Percentiles rank a stretch among this genome's conserved stretches.
Evolutionary conservation across 2,113 vertebrate genomes (phyloP).

Genomic region (Pelecanus crispus): DNA sequence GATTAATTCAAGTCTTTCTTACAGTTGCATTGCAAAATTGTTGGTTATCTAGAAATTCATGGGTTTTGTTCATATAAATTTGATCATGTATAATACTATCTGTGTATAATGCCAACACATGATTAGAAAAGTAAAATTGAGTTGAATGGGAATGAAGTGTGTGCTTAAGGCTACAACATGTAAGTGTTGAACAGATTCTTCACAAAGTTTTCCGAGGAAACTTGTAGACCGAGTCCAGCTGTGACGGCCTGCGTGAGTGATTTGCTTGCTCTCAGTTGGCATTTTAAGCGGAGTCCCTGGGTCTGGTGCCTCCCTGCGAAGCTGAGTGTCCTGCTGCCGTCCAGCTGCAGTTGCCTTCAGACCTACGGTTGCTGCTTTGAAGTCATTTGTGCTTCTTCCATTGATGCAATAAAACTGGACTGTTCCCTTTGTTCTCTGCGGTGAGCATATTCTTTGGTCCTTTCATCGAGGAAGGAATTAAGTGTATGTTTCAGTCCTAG

Average conservation of each 20-base stretch:
- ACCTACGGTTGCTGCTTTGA: neutral
- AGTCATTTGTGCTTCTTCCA: neutral
- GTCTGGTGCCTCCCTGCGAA: neutral
- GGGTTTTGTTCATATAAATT: neutral
- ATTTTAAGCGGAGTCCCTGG: neutral
- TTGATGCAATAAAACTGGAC: neutral
- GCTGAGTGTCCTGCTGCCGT: neutral
- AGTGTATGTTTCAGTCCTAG: neutral
- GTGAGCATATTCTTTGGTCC: neutral
- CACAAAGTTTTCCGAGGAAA: neutral
- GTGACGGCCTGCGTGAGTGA: neutral
- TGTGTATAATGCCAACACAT: neutral
- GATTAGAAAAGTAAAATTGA: neutral
- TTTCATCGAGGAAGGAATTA: neutral
- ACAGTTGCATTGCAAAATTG: neutral
- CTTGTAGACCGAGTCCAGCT: neutral
- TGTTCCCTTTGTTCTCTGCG: neutral
- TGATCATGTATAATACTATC: neutral
- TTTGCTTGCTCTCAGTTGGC: neutral
- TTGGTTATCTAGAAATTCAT: neutral
- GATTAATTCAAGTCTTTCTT: conserved; percentile 11
- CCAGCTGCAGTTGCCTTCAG: neutral
- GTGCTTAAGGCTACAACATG: neutral
- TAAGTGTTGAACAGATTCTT: neutral
- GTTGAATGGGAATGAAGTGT: neutral